Conservation (phyloP, 2,888 invertebrate species). For the Hypomecis atomaria region DNA sequence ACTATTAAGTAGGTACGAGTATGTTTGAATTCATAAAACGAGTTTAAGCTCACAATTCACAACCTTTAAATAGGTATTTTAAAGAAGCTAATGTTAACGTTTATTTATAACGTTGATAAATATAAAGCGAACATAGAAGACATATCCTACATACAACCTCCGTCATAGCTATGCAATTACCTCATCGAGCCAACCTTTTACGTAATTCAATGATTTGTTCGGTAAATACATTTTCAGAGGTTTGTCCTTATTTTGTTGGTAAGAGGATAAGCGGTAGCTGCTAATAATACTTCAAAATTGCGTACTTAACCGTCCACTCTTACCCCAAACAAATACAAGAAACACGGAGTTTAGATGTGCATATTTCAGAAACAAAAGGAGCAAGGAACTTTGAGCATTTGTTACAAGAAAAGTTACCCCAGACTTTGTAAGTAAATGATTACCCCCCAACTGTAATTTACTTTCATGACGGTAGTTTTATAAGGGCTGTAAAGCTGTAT, state of each 20-base stretch:
- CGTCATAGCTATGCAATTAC: not conserved
- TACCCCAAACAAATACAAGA: conserved; percentile 1
- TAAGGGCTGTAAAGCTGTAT: conserved; percentile 41
- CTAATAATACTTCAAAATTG: conserved; percentile 11
- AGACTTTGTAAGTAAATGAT: conserved; percentile 39
- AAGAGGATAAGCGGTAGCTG: not conserved
- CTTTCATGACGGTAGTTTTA: conserved; percentile 43
- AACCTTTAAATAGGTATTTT: not conserved
- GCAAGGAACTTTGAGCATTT: conserved; percentile 36
- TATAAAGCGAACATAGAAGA: too few relatives aligned
- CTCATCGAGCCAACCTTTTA: not conserved
- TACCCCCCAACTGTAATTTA: conserved; percentile 38
- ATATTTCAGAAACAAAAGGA: conserved; percentile 27
- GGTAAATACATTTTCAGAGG: not conserved
- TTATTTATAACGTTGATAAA: too few relatives aligned
- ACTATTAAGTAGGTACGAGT: not conserved
- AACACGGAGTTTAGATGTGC: conserved; percentile 1
- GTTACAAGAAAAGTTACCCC: conserved; percentile 38
- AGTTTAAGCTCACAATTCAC: not conserved
- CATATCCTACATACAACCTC: not conserved
- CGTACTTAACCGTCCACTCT: not conserved
- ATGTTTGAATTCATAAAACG: conserved; percentile 7
- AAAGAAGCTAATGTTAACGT: not conserved
- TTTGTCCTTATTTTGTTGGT: conserved; percentile 4
- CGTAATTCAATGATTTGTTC: not conserved